Percentiles rank a stretch among this genome's conserved stretches.
Conservation (phyloP, 2,797 vertebrate genomes). For the Hyperoplus lanceolatus region DNA sequence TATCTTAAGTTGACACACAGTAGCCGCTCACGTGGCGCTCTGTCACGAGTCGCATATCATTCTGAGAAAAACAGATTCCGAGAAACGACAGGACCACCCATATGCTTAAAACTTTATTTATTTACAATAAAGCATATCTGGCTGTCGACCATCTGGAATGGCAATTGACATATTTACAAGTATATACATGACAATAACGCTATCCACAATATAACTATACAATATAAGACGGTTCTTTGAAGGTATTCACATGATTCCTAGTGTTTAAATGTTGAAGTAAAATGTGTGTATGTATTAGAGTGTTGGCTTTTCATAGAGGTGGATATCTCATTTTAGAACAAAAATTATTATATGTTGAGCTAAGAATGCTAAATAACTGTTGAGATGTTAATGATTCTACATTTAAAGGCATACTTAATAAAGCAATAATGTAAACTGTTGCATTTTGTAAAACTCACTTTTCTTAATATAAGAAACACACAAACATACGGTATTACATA, state of each 20-base stretch:
- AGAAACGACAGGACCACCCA: not conserved
- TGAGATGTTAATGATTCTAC: not conserved
- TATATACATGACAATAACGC: conserved; percentile 56
- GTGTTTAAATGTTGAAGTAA: not conserved
- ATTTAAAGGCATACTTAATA: not conserved
- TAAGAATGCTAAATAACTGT: not conserved
- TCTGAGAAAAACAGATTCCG: conserved; percentile 4
- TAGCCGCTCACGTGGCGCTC: rapidly evolving
- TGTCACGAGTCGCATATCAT: not conserved
- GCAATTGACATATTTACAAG: conserved; percentile 61
- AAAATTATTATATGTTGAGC: not conserved
- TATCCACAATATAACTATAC: not conserved
- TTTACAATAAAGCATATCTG: conserved; percentile 50
- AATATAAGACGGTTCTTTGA: not conserved
- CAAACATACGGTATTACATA: conserved; percentile 35
- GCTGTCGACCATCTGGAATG: conserved; percentile 15
- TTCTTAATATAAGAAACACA: conserved; percentile 87
- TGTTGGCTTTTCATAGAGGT: not conserved
- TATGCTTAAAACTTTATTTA: conserved; percentile 59
- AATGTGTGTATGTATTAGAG: not conserved
- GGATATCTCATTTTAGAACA: not conserved
- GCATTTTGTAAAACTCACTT: conserved; percentile 27
- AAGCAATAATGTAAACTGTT: not conserved
- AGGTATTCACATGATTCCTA: not conserved
- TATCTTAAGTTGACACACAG: not conserved